These are phyloP conservation scores for Danionella cerebrum DNA, from an alignment of 2,113 vertebrate species.

Conservation along the genomic window DNA sequence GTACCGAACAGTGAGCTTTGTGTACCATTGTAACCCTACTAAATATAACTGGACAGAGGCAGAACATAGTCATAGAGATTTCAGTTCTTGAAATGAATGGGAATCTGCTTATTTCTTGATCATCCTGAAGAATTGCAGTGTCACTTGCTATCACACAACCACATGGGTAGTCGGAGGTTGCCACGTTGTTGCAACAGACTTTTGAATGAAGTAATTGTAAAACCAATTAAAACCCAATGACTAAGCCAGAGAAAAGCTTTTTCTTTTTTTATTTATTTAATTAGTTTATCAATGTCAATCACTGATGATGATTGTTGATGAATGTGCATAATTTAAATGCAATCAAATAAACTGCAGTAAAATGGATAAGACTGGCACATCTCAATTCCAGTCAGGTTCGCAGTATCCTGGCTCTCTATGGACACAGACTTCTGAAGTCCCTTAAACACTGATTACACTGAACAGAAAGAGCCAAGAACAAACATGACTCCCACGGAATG, in stretches of 20 bases:
- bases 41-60: too few species aligned
- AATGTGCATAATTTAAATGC: neutral
- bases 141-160: too few species aligned
- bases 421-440: slow-evolving; percentile 3
- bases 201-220: too few species aligned
- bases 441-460: slow-evolving; percentile 17
- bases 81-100: too few species aligned
- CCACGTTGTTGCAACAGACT: too few species aligned
- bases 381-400: neutral
- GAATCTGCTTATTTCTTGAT: too few species aligned
- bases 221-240: too few species aligned
- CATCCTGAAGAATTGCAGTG: too few species aligned
- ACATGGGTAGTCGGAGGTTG: too few species aligned
- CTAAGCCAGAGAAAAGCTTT: neutral
- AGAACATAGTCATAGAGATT: too few species aligned
- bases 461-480: slow-evolving; percentile 15
- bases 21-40: too few species aligned
- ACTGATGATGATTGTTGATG: neutral
- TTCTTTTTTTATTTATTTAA: neutral
- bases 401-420: neutral
- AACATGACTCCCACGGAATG: slow-evolving; percentile 4
- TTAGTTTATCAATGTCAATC: neutral
- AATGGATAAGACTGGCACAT: neutral
- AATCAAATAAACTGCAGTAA: neutral
- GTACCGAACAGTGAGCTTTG: too few species aligned